Evolutionary conservation across 2,888 invertebrate genomes (phyloP), one percentile per base, ranked within the genome.

Genomic region (Masnerella sp.): DNA sequence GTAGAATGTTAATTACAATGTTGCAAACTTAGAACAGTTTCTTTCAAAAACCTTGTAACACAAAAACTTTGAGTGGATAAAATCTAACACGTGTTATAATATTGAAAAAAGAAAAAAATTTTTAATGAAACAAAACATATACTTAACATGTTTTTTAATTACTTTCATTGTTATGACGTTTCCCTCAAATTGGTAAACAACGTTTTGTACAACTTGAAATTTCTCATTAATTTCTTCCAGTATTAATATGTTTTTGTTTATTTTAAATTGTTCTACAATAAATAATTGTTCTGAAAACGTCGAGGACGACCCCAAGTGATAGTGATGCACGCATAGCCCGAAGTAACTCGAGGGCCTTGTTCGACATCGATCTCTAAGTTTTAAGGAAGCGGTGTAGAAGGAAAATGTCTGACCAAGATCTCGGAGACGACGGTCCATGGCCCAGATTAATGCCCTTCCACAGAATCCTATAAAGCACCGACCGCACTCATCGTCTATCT

Each of bases 361-460:
- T 78, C 83, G 67, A 79, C 74, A 82, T 83, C 72, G 68, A 59
- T 69, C 51, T 54, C 34, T 58, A 75, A 65, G 74, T 52, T 74
- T 74, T 78, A 77, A 80, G 78, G 73, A 79, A 73, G 71, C 42
- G 36, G 49, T n/a, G n/a, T 64, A 64, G 45, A 67, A 75, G 45
- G 75, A 72, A 75, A 77, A 65, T 72, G 67, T 56, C 74, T 77
- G 74, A 78, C 79, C 78, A 77, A 79, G 78, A 79, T 52, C 28
- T 72, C 42, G 32, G 38, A 45, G 49, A 56, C 40, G 40, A 59
- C 54, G 83, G 84, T 85, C 87, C 87, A 80, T 87, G 87, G 86
- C 87, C 86, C 84, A 85, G 85, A 83, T 87, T 70, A 38, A 65
- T 79, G 83, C 83, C 85, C 85, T 86, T 85, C 84, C 79, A 82